phyloP scores from a whole-genome alignment of 2,888 invertebrate species.

The Theretra japonica region DNA sequence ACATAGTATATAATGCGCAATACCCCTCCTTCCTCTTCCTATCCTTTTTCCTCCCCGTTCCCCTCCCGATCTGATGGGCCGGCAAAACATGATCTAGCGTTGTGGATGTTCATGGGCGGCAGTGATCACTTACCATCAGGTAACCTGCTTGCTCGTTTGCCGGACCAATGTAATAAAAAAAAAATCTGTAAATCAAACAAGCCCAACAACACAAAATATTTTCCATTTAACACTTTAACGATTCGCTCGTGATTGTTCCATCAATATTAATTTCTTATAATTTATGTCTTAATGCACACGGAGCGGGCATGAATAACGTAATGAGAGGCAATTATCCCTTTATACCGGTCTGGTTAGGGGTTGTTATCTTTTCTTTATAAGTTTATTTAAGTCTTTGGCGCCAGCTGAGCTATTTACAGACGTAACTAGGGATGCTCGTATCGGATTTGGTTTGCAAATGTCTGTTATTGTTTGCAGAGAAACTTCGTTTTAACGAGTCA shows the following conservation, averaged over 20 bases:
- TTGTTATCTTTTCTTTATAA: slow-evolving; percentile 10
- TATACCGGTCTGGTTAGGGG: neutral
- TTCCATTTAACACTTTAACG: slow-evolving; percentile 1
- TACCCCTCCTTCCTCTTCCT: no score
- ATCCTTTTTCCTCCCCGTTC: no score
- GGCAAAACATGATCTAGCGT: no score
- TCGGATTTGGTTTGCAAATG: neutral
- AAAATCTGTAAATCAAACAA: neutral
- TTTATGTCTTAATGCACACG: slow-evolving; percentile 21
- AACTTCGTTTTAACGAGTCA: no score
- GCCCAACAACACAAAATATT: neutral
- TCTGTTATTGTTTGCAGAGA: neutral
- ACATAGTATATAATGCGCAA: no score
- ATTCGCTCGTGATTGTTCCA: slow-evolving; percentile 8
- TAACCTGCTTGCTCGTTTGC: no score
- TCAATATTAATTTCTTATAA: slow-evolving; percentile 18
- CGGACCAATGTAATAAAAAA: no score
- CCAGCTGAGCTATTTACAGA: slow-evolving; percentile 8
- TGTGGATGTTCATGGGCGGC: no score
- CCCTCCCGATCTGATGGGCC: no score
- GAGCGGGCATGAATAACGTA: neutral
- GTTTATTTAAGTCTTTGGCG: slow-evolving; percentile 24
- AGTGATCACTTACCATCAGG: no score
- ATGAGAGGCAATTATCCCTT: slow-evolving; percentile 18
- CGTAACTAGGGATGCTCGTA: neutral